Evolutionary conservation across 2,797 vertebrate genomes (phyloP).

Genomic region (Galagoides demidoff): DNA sequence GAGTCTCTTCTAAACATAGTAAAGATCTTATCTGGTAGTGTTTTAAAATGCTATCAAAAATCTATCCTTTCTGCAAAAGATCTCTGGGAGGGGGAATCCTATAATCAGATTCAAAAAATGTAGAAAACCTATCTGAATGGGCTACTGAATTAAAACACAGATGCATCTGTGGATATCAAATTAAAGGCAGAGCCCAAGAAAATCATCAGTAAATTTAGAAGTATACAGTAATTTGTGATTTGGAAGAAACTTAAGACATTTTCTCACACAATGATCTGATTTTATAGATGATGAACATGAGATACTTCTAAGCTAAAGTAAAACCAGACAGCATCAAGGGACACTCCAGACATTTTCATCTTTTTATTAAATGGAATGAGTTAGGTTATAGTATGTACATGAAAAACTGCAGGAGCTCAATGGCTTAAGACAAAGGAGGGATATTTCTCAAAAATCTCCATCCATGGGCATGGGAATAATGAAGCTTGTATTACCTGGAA

Average conservation of each 20-base stretch:
- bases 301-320: neutral
- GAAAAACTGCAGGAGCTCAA: neutral
- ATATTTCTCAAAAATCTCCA: neutral
- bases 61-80: constrained; percentile 2
- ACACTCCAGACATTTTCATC: neutral
- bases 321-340: neutral
- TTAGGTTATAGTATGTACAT: neutral
- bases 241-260: constrained; percentile 11
- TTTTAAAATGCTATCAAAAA: neutral
- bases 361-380: neutral
- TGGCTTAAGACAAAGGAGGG: neutral
- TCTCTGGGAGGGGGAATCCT: neutral
- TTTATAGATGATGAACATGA: neutral
- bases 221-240: neutral
- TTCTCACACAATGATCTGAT: neutral
- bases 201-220: constrained; percentile 14
- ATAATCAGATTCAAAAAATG: neutral
- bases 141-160: neutral
- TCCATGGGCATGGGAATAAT: neutral
- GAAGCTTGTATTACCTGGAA: neutral
- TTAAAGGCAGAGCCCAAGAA: neutral
- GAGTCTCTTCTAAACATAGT: constrained; percentile 4
- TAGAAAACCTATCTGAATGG: constrained; percentile 9
- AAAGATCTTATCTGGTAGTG: neutral
- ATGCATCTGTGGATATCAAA: neutral